Evolutionary conservation across 2,113 vertebrate genomes (phyloP), one percentile per base, ranked within the genome.

Genomic region (Kryptolebias marmoratus): DNA sequence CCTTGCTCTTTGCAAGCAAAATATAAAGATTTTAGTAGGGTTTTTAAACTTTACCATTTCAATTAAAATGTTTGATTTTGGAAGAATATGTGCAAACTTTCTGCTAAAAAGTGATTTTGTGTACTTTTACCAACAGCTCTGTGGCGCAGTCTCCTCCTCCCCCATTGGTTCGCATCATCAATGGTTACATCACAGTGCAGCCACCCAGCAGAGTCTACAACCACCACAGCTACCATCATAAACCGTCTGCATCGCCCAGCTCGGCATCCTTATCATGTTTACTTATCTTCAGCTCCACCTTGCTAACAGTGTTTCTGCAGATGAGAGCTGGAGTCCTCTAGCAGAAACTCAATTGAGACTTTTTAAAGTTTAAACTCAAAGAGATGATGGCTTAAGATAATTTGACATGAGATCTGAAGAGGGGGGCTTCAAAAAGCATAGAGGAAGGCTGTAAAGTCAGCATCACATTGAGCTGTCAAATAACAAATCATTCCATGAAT

Each of bases 131-230:
- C 67, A 89, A 15, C 86, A 96, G 95, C 67, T 82, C 92, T 2
- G 86, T 93, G 0, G 79, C 90, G 8, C 91, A 90, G 74, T 89
- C 94, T 18, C 92, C 93, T 0, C 92, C 88, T 54, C 93, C 93
- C 11, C 91, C 93, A 0, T 72, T 90, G 81, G 93, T 94, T 49
- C 93, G 87, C 50, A 90, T 96, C 81, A 93, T 95, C 66, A 95
- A 96, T 0, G 93, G 94, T 7, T 93, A 95, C 88, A 90, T 95
- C 82, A 93, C 94, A 0, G 88, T 95, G 0, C 87, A 94, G 71
- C 91, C 93, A 2, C 84, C 80, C 8, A 73, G 93, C 14, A 58
- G 75, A 53, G 64, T 27, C 70, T 81, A 61, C 68, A 83, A 56
- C 0, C 55, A 88, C 18, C 18, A 67, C 75, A 42, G 64, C 55